Percentiles rank a stretch among this genome's conserved stretches.
These are phyloP conservation scores for Lycopodina hypogea DNA, from an alignment of 37 sponge, comb jelly and placozoan species.

Conservation along the genomic window DNA sequence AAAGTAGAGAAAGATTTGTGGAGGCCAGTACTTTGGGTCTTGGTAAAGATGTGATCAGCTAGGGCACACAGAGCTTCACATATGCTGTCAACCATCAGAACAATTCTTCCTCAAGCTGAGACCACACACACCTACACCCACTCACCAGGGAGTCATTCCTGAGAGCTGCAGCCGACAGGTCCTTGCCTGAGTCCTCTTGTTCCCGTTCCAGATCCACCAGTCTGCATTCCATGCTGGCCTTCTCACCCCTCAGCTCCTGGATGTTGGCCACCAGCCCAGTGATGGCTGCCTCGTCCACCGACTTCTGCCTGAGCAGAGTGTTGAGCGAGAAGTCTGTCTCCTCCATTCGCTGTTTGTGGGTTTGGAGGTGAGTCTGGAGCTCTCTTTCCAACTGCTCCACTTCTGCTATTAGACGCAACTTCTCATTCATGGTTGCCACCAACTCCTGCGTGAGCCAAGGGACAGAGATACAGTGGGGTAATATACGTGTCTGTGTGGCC, in stretches of 20 bases:
- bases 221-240: conserved; percentile 13
- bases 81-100: too few species aligned
- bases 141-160: conserved; percentile 47
- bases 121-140: neutral
- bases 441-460: conserved; percentile 44
- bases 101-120: too few species aligned
- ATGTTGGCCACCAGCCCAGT: conserved; percentile 40
- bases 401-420: conserved; percentile 15
- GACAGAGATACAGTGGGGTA: too few species aligned
- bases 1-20: too few species aligned
- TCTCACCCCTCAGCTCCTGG: conserved; percentile 45
- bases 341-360: conserved; percentile 25
- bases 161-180: conserved; percentile 12
- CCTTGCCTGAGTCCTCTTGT: conserved; percentile 33
- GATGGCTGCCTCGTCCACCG: conserved; percentile 43
- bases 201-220: conserved; percentile 33
- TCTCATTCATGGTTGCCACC: conserved; percentile 40
- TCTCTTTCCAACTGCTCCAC: conserved; percentile 37
- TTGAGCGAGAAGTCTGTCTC: conserved; percentile 21
- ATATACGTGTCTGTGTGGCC: too few species aligned
- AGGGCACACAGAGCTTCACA: too few species aligned
- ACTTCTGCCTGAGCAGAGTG: conserved; percentile 23
- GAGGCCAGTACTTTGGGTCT: too few species aligned
- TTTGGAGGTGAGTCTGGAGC: conserved; percentile 27
- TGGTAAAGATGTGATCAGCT: too few species aligned